Evolutionary conservation across 2,113 vertebrate genomes (phyloP), one percentile per base, ranked within the genome.

Genomic region (Tamias sibiricus): DNA sequence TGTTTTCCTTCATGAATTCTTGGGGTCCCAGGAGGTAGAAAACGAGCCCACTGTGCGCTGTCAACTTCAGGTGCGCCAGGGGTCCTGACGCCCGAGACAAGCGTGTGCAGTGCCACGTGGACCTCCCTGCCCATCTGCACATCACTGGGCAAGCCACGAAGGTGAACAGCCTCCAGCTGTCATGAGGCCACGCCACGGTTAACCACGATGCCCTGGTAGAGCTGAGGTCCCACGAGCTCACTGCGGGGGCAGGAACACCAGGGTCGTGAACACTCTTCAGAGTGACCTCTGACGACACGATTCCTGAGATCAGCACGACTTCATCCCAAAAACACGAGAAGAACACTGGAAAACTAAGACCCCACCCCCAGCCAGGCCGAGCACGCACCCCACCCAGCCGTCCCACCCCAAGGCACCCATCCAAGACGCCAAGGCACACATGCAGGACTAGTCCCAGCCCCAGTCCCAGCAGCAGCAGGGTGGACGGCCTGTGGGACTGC

Each of bases 321-420:
- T 44, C 64, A 68, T 28, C n/a, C 57, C 22, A 24, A 40, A 86
- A 57, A 49, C n/a, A 42, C 24, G 6, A 54, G 14, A 54, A 12
- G 30, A 52, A 44, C 42, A 22, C 37, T 24, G 26, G 57, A 76
- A 90, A 77, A 26, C 0, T 8, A 35, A 52, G 49, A 52, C n/a
- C n/a, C 2, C 2, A 52, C 49, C 49, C 49, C 49, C 49, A 13
- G 49, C 49, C 49, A 47, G 5, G 32, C 91, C 12, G 44, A 32
- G 13, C 10, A 57, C 0, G 0, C 28, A 16, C 11, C 7, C 1
- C 7, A 54, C 22, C n/a, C 8, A 14, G 62, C 14, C 11, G 30
- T 47, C 49, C 40, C 44, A n/a, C 42, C n/a, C 26, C 66, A 62
- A 72, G 1, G 8, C 76, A 42, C n/a, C n/a, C n/a, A n/a, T n/a